Evolutionary conservation across 1,140 invertebrate species (phyloP), one percentile per base, ranked within the genome.

Genomic region (Prorops nasuta): DNA sequence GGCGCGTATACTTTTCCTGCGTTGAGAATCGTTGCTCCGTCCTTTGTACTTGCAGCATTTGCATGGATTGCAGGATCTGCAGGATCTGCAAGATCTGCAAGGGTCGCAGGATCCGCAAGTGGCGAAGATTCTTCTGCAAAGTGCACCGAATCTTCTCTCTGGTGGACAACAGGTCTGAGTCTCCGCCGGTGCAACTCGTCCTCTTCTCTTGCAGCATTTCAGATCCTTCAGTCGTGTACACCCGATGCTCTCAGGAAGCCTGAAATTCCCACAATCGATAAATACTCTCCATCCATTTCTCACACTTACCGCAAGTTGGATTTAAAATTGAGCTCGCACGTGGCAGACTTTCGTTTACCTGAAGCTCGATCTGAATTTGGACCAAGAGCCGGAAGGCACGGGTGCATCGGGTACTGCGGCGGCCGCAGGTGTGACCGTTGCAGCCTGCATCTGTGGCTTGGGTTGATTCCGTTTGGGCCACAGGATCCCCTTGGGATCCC

Each of bases 131-230:
- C 66, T 56, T n/a, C 66, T 53, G 37, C 72, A 75, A 12, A 73
- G 43, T 2, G 63, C 58, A 20, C 64, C 62, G 49, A 72, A 70
- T 51, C 67, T 61, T 42, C 69, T 58, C 41, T 70, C 67, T 2
- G 72, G 66, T 6, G 71, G 69, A 50, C 71, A 72, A 47, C 73
- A 74, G 10, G 22, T 34, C 35, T 42, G 6, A 9, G 42, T 44
- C 32, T 70, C 73, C n/a, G 64, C 67, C 0, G 72, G 71, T 4
- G 67, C 67, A n/a, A 76, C 49, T 21, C 67, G 56, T 8, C 67
- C 43, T 49, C 51, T 54, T 44, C 51, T 64, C 43, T 52, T 52
- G 40, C 67, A 74, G 44, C 68, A 64, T 44, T 58, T 68, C 6
- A 51, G 44, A 8, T 66, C 63, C 35, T 56, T 55, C 4, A 67